Evolutionary conservation across 1,140 invertebrate genomes (phyloP), one percentile per base, ranked within the genome.

Genomic region (Oncopodura yosiiana): DNA sequence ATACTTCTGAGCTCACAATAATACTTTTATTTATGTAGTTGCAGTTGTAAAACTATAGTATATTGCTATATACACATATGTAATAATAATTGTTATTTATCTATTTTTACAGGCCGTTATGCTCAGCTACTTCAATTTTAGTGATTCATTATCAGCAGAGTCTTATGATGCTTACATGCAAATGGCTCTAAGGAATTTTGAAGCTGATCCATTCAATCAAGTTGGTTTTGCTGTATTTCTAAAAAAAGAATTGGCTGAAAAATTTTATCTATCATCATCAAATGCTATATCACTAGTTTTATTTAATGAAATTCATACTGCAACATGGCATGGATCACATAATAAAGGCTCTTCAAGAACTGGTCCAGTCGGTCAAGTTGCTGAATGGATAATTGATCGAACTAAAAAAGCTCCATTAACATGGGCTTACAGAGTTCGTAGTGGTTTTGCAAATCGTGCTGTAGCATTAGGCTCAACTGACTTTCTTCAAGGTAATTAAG

Each of bases 221-320:
- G 59, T 64, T 37, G 62, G 62, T 16, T 64, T 55, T 44, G 62
- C 56, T 1, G 18, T 61, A 14, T 58, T 64, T 49, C 41, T 64
- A 3, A 19, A 41, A 34, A 37, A 24, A 12, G 29, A 55, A 3
- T 39, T 64, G 23, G 62, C 55, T 11, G 58, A 58, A 43, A 64
- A 64, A 34, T 64, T 50, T 41, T 64, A 56, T 27, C 36, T 64
- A 4, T 51, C 48, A 9, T 50, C 58, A 1, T 54, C 58, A 12
- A 61, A 59, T 29, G 27, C 56, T 9, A 64, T 64, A 37, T 64
- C 62, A 24, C 24, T 64, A 23, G 58, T 64, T 18, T 30, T 64
- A n/a, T 64, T 64, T 32, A 64, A 64, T 44, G 62, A 64, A 41
- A 64, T 64, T 50, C 62, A 64, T 27, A 64, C 62, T 12, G 62